A percentile compares a stretch with the other conserved stretches of the same genome.
phyloP scores from a whole-genome alignment of 2,888 invertebrate genomes.

The Amphipoea oculea region DNA sequence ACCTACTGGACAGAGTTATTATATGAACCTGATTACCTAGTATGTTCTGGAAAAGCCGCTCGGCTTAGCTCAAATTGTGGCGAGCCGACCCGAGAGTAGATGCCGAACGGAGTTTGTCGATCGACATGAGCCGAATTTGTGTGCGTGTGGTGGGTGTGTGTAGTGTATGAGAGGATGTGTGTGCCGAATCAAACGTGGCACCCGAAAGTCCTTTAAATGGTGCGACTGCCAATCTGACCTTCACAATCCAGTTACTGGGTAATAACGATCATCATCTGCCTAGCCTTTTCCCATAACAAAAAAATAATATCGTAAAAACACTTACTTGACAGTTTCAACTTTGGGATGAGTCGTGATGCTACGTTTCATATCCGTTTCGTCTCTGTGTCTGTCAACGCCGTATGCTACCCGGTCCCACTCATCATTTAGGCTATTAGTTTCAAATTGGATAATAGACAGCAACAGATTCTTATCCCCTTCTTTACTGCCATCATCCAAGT shows the following conservation, averaged over 20 bases:
- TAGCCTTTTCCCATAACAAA: background rate
- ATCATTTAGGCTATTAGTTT: slow-evolving; percentile 68
- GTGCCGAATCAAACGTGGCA: background rate
- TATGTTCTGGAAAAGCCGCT: no score
- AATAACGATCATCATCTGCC: background rate
- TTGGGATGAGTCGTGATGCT: slow-evolving; percentile 1
- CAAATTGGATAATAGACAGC: slow-evolving; percentile 73
- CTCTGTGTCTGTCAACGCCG: background rate
- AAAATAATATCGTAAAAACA: background rate
- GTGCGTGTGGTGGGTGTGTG: no score
- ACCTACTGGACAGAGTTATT: no score
- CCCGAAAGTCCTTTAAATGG: background rate
- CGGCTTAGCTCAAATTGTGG: no score
- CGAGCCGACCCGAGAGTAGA: no score
- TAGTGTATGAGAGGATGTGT: no score
- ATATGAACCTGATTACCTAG: no score
- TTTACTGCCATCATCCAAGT: slow-evolving; percentile 22
- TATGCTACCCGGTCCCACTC: slow-evolving; percentile 64
- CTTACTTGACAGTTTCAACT: slow-evolving; percentile 26
- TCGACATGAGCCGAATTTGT: no score
- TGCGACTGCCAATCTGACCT: background rate
- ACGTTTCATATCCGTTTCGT: slow-evolving; percentile 24
- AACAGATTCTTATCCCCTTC: slow-evolving; percentile 66
- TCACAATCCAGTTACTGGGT: background rate
- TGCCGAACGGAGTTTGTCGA: no score